Percentiles rank a stretch among this genome's conserved stretches.
Evolutionary conservation across 1,140 invertebrate species (phyloP).

Genomic region (Polyergus mexicanus): DNA sequence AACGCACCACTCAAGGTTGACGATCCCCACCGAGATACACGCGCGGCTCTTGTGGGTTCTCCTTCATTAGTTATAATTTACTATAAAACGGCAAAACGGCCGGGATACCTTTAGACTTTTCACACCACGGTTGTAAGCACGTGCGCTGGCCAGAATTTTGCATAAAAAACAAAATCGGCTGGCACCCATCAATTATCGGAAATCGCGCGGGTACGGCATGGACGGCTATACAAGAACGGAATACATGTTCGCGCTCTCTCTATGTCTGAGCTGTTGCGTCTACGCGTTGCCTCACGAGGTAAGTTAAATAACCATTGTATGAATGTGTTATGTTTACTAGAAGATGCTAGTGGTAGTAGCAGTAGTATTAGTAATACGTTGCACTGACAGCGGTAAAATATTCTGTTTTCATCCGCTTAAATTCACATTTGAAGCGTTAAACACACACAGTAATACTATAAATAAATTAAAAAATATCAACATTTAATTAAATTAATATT

Average conservation of each 20-base stretch:
- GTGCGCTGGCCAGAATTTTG: constrained; percentile 34
- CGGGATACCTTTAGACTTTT: constrained; percentile 80
- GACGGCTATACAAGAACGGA: constrained; percentile 60
- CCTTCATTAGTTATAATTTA: constrained; percentile 86
- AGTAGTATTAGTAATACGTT: not conserved
- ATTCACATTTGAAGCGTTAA: not conserved
- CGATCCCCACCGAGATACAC: constrained; percentile 77
- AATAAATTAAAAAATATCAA: not conserved
- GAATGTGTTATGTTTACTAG: not conserved
- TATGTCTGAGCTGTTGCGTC: constrained; percentile 66
- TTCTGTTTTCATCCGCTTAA: not conserved
- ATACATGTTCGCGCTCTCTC: constrained; percentile 45
- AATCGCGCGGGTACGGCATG: constrained; percentile 38
- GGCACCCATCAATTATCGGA: constrained; percentile 30
- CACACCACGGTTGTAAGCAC: constrained; percentile 72
- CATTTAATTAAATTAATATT: not conserved
- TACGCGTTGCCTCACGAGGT: constrained; percentile 78
- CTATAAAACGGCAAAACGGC: constrained; percentile 86
- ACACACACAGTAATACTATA: not conserved
- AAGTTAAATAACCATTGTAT: constrained; percentile 67
- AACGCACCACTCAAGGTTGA: constrained; percentile 85
- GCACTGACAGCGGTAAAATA: not conserved
- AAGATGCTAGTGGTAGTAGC: not conserved
- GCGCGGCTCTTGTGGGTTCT: constrained; percentile 28
- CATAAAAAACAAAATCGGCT: constrained; percentile 50